Base-by-base conservation (phyloP, 2,113 vertebrate species). In the Psephotus haematonotus region DNA sequence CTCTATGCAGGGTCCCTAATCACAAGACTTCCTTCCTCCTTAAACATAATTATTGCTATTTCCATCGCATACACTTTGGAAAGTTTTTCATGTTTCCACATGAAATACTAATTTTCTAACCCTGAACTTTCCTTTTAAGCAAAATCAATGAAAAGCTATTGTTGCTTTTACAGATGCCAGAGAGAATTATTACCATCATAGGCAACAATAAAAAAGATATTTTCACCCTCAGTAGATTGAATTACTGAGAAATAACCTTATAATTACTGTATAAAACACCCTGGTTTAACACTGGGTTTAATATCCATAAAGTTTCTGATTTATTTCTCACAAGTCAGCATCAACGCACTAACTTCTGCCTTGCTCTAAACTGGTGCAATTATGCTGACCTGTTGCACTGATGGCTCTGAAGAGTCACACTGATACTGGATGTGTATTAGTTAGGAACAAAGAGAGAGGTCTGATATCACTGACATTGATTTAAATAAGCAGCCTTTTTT, bases 121-220 rank as follows among this genome's bases (percentile, higher is more conserved):
- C 60, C 72, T 84, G 82, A 94, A 94, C 86, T 96, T 97, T 96
- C 80, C 88, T 96, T 93, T 96, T 96, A 96, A 97, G 83, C 57
- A 92, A 96, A 96, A 94, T 96, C 93, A 89, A 96, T 97, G 90
- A 93, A 96, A 96, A 93, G 88, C 83, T 96, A 84, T 92, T 96
- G 96, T 93, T 94, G 88, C 80, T 93, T 96, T 97, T 94, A 88
- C 65, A 84, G 78, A 82, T 94, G 95, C 92, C 92, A 90, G 41
- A 69, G 74, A 96, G 95, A 97, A 86, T 94, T 96, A 96, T 91
- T 93, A 81, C 88, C 88, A 92, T 91, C 77, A 93, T 52, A 84
- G 57, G 57, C 72, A 86, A 84, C 88, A 96, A 94, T 94, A 93
- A 96, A 97, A 95, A 93, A 94, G 92, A 91, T 89, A 94, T 86